Evolutionary conservation across 1,140 invertebrate genomes (phyloP).

Genomic region (Tribolium castaneum): DNA sequence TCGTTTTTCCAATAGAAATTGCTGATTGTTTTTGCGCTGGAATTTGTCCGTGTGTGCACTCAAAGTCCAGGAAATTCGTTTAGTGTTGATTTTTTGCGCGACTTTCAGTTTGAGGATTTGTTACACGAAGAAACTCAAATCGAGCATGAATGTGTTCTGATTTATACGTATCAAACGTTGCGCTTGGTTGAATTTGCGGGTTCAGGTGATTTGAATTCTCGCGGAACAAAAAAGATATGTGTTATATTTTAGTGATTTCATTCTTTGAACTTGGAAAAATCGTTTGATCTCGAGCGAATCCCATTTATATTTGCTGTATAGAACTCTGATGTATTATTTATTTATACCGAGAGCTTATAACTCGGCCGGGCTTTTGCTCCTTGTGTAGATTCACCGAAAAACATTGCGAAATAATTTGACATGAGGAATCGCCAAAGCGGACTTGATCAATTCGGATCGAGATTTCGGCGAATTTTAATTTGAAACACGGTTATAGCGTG

Average conservation of each 20-base stretch:
- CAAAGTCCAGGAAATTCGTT: too few species aligned
- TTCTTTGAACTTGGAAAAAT: slow-evolving; percentile 37
- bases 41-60: too few species aligned
- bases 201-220: slow-evolving; percentile 50
- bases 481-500: background rate
- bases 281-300: slow-evolving; percentile 8
- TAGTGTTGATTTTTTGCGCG: too few species aligned
- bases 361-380: background rate
- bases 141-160: slow-evolving; percentile 41
- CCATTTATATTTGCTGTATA: slow-evolving; percentile 14
- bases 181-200: slow-evolving; percentile 50
- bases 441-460: background rate
- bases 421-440: background rate
- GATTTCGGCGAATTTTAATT: background rate
- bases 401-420: slow-evolving; percentile 8
- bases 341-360: slow-evolving; percentile 7
- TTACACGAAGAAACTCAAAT: slow-evolving; percentile 28
- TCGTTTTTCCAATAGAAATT: too few species aligned
- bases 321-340: slow-evolving; percentile 8
- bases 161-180: slow-evolving; percentile 50
- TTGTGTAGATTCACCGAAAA: background rate
- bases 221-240: slow-evolving; percentile 42
- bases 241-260: slow-evolving; percentile 35
- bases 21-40: too few species aligned
- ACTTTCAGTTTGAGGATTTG: background rate